Evolutionary conservation across 2,797 vertebrate genomes (phyloP).

Genomic region (Propithecus deckenii): DNA sequence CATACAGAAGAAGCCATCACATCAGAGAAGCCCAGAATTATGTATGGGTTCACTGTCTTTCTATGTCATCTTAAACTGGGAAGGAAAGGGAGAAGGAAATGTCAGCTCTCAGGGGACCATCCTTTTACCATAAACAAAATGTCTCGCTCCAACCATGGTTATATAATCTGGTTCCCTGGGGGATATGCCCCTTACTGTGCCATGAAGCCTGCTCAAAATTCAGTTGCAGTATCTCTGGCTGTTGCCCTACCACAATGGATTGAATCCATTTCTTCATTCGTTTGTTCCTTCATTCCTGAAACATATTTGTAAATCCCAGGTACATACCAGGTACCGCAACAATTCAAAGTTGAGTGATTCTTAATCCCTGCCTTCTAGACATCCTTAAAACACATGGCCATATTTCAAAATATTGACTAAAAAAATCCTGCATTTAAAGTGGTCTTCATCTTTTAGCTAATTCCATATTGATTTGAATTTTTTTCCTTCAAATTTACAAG

Average conservation of each 20-base stretch:
- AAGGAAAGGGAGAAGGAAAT: background rate
- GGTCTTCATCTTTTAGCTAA: background rate
- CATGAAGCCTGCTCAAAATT: background rate
- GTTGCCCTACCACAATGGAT: background rate
- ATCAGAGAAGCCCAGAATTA: background rate
- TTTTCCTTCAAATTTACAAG: background rate
- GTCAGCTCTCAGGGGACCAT: background rate
- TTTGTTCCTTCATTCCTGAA: background rate
- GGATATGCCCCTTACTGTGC: background rate
- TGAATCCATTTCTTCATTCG: background rate
- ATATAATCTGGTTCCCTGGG: background rate
- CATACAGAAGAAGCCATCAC: background rate
- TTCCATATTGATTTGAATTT: background rate
- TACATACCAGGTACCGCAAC: background rate
- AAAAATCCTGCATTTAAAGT: background rate
- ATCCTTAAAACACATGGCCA: background rate
- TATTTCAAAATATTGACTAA: constrained; percentile 33
- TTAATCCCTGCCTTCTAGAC: background rate
- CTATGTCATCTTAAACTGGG: background rate
- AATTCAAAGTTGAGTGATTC: background rate
- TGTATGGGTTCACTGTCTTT: background rate
- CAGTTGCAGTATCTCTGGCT: background rate
- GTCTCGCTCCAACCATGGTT: background rate
- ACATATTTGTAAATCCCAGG: background rate
- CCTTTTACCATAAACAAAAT: background rate